Evolutionary conservation across 2,888 invertebrate species (phyloP), one percentile per base, ranked within the genome.

Genomic region (Chloroclysta siterata): DNA sequence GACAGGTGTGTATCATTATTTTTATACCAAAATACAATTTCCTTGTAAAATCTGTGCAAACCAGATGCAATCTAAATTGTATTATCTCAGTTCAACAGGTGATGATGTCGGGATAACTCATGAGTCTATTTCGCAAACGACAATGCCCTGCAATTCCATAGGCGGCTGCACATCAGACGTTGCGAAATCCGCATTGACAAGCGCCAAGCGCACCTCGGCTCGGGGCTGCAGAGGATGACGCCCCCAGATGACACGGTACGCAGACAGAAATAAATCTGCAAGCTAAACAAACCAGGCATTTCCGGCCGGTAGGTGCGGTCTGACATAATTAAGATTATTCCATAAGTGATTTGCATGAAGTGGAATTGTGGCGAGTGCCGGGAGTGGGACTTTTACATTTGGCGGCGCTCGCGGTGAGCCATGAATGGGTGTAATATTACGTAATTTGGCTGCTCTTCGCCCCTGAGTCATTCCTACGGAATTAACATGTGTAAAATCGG

Each of bases 181-280:
- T 89, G 81, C 85, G 87, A 90, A 87, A 89, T 78, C 73, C 69
- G 72, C 83, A 81, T 81, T 81, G 82, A 75, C 81, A 82, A 84
- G 84, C 82, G 85, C 88, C 85, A 87, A 89, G 78, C 82, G 82
- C 80, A 78, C 74, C 72, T 59, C 76, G 73, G 66, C 67, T 74
- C 76, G 72, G 75, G 76, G 81, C 80, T 78, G 79, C 76, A 80
- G 79, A 88, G 85, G 87, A 88, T 89, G 88, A 90, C 88, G 89
- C 85, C 82, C 85, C 78, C 86, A 86, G 86, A 87, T 89, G 88
- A 90, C 90, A 90, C 84, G 79, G 83, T 75, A 73, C 57, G 51
- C 78, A 81, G 84, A 85, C 88, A 82, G 81, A 92, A 92, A 93
- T 93, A 93, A 91, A 86, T 89, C 78, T 83, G 89, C 88, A 90